Base-by-base conservation (phyloP, 37 sponge, comb jelly and placozoan genomes). In the Chondrilla cf. caribensis region DNA sequence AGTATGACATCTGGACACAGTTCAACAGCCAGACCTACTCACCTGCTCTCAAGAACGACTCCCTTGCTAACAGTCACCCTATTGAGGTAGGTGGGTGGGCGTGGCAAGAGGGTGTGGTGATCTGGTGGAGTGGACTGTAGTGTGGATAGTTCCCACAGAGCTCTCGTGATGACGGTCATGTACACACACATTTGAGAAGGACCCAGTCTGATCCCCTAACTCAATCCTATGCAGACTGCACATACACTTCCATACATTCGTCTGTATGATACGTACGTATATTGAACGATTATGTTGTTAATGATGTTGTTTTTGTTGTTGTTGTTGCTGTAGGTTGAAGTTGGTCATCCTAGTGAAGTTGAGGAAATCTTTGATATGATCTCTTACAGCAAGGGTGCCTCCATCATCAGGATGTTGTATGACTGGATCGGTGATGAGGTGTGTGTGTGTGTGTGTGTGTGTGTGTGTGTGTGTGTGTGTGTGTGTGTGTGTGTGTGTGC, bases 351-450 rank as follows among this genome's bases (percentile, higher is more conserved):
- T 0, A 51, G 81, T 76, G 98, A 97, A 59, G 90, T 97, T 54
- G 98, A 97, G 79, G 95, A 97, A 89, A 97, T 97, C 28, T 97
- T 97, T 87, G 98, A 97, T 85, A 65, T 88, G 41, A 97, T 97
- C 72, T 95, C 95, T 18, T 97, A 97, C 88, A 55, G 86, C 80
- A 97, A 97, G 82, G 98, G 98, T 17, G 90, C 98, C 60, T 90
- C 91, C 41, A 77, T 97, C 86, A 89, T 97, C 54, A 60, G 91
- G 2, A 97, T 97, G 97, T 60, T 97, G 43, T 88, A 95, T 54
- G 81, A 87, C 80, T 93, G 90, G 87, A 88, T 98, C 0, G 98
- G 98, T 54, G 91, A 95, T 55, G 87, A 93, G 80, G 88, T 89
- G 66, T 8, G 82, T 28, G n/a, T 35, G 37, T n/a, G 58, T 65